A percentile compares a stretch with the other conserved stretches of the same genome.
Evolutionary conservation across 2,797 vertebrate genomes (phyloP).

Genomic region (Gouania willdenowi): DNA sequence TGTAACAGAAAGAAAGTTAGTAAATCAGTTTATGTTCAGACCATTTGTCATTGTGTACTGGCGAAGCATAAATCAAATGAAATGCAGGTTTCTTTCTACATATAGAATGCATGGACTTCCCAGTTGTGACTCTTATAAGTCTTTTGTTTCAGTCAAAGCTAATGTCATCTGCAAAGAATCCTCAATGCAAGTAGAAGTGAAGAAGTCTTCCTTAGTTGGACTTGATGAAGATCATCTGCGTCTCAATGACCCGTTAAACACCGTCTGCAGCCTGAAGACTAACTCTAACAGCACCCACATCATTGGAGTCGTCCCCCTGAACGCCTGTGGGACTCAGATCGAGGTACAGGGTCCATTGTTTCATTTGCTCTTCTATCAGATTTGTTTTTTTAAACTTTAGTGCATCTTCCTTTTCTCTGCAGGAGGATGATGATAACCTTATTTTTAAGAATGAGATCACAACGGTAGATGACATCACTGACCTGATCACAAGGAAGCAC

Average conservation of each 20-base stretch:
- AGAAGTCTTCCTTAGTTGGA: slow-evolving; percentile 34
- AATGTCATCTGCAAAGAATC: slow-evolving; percentile 53
- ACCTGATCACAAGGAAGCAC: slow-evolving; percentile 59
- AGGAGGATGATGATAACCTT: slow-evolving; percentile 60
- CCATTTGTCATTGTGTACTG: too few relatives aligned
- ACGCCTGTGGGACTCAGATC: slow-evolving; percentile 66
- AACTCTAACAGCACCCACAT: slow-evolving; percentile 64
- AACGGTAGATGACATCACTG: neutral
- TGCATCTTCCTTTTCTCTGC: neutral
- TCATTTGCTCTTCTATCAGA: neutral
- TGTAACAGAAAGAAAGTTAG: too few relatives aligned
- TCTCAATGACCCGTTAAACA: slow-evolving; percentile 56
- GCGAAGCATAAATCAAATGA: too few relatives aligned
- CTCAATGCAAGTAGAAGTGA: slow-evolving; percentile 52
- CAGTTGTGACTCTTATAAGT: too few relatives aligned
- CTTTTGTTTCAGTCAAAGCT: slow-evolving; percentile 43
- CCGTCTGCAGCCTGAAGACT: slow-evolving; percentile 36
- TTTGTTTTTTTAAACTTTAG: neutral
- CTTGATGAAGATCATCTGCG: slow-evolving; percentile 45
- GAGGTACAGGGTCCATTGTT: slow-evolving; percentile 47
- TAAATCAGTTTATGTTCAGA: too few relatives aligned
- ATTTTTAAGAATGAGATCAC: slow-evolving; percentile 66
- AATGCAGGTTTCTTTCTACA: too few relatives aligned
- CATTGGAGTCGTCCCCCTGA: slow-evolving; percentile 54
- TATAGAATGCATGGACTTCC: too few relatives aligned